Conservation (phyloP, 2,797 vertebrate genomes). For the Cygnus olor region DNA sequence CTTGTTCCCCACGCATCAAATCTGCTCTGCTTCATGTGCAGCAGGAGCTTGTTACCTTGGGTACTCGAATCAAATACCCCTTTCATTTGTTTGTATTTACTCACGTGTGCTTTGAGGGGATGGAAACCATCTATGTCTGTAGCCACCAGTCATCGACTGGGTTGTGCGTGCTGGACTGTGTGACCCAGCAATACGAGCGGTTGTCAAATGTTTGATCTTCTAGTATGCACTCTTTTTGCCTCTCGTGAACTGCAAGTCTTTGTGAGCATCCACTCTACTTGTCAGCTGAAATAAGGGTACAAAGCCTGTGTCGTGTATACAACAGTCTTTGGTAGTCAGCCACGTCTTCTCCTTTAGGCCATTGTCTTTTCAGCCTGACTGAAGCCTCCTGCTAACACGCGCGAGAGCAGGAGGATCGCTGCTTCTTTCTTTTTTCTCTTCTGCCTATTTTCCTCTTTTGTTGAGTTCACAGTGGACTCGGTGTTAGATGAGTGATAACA, state of each 20-base stretch:
- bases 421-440: slow-evolving; percentile 59
- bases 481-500: slow-evolving; percentile 46
- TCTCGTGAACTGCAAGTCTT: slow-evolving; percentile 47
- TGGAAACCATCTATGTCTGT: slow-evolving; percentile 23
- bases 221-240: slow-evolving; percentile 44
- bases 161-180: background rate
- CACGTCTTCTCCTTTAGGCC: slow-evolving; percentile 50
- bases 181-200: slow-evolving; percentile 35
- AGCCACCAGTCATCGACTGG: slow-evolving; percentile 4
- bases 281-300: slow-evolving; percentile 58
- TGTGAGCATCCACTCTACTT: slow-evolving; percentile 58
- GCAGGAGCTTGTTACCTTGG: slow-evolving; percentile 52
- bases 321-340: slow-evolving; percentile 51
- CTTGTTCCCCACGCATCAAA: slow-evolving; percentile 5
- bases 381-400: slow-evolving; percentile 44
- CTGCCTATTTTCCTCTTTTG: slow-evolving; percentile 62
- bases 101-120: slow-evolving; percentile 43
- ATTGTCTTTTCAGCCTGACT: slow-evolving; percentile 63
- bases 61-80: slow-evolving; percentile 40
- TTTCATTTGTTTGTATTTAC: slow-evolving; percentile 63
- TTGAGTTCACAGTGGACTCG: slow-evolving; percentile 51
- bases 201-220: slow-evolving; percentile 62
- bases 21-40: slow-evolving; percentile 8
- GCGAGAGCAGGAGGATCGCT: slow-evolving; percentile 6
- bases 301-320: slow-evolving; percentile 41